Evolutionary conservation across 2,888 invertebrate species (phyloP), one percentile per base, ranked within the genome.

Genomic region (Neoascia interrupta): DNA sequence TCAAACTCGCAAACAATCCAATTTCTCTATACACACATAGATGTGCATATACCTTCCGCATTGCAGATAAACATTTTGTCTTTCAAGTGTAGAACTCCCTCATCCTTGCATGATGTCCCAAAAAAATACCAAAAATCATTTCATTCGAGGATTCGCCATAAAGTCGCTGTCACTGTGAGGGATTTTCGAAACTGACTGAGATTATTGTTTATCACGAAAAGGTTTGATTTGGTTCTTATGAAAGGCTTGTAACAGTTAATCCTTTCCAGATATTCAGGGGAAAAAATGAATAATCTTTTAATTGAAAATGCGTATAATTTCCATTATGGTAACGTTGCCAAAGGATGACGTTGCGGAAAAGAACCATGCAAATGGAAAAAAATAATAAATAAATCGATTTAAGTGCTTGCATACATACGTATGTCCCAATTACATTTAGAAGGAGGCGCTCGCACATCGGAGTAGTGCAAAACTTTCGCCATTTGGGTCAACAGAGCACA

Each of bases 61-160:
- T 68, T 79, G 79, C 79, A 73, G 79, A 79, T 79, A 73, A 79
- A 73, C 60, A 79, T 54, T 31, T 39, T 39, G 47, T 39, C 47
- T 28, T 60, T 49, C 58, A 49, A 61, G 34, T 21, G 34, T 56
- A 36, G 18, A 39, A 51, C 43, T 49, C 23, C n/a, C n/a, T 43
- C 34, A 39, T 54, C 58, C 45, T n/a, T 16, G 13, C 70, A 60
- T 60, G 53, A 31, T 47, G 47, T 31, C 41, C 49, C 43, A 16
- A 16, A 34, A 54, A 54, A 39, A 47, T 19, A 61, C 36, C 21
- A 39, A 60, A 53, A 60, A 58, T 53, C 47, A 61, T 49, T 31
- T 66, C 15, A 37, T 45, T 13, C 8, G 8, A 63, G 31, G 51
- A 51, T n/a, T 34, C 15, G 34, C 21, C 34, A 15, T 43, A 58